Percentiles rank a stretch among this genome's conserved stretches.
Evolutionary conservation across 2,797 vertebrate species (phyloP).

Genomic region (Malurus splendens): DNA sequence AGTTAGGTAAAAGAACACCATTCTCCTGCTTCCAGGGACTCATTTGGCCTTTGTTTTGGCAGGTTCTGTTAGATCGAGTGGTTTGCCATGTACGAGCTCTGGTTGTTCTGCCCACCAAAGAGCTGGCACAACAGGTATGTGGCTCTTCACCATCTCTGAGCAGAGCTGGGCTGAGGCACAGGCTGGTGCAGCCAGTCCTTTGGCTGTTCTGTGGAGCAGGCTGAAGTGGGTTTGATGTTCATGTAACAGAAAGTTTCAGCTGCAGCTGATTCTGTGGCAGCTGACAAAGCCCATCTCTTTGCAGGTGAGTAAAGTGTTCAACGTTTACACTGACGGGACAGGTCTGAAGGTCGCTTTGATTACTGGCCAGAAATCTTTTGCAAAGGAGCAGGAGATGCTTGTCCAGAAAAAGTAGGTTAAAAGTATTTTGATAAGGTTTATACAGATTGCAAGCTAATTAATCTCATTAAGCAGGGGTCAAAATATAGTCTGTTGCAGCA

Average conservation of each 20-base stretch:
- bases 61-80: constrained; percentile 82
- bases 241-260: background rate
- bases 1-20: background rate
- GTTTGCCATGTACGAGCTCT: constrained; percentile 86
- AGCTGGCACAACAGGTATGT: constrained; percentile 90
- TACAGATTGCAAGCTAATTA: background rate
- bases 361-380: constrained; percentile 85
- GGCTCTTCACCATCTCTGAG: background rate
- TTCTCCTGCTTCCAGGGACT: background rate
- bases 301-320: constrained; percentile 90
- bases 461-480: background rate
- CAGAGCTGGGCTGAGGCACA: background rate
- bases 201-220: background rate
- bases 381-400: constrained; percentile 83
- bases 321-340: constrained; percentile 81
- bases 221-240: background rate
- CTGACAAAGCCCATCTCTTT: background rate
- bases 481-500: background rate
- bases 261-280: background rate
- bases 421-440: background rate
- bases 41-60: background rate
- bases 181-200: background rate
- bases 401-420: constrained; percentile 79
- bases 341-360: constrained; percentile 81
- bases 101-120: constrained; percentile 91